Evolutionary conservation across 2,888 invertebrate genomes (phyloP).

Genomic region (Microctonus brassicae): DNA sequence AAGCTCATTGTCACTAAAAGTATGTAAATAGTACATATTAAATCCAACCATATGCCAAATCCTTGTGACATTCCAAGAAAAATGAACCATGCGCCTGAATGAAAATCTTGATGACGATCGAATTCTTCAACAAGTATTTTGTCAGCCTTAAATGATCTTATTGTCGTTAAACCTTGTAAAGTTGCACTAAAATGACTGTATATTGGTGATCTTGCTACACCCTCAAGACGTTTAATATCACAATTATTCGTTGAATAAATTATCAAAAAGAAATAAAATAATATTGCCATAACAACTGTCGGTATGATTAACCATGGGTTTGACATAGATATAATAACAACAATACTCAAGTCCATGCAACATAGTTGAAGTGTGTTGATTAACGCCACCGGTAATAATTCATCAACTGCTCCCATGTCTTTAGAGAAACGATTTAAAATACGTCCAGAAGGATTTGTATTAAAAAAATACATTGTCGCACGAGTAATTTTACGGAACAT

Average conservation of each 20-base stretch:
- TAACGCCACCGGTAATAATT: conserved; percentile 74
- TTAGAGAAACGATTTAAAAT: conserved; percentile 92
- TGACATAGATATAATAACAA: conserved; percentile 82
- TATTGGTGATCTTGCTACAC: conserved; percentile 92
- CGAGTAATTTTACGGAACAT: conserved; percentile 89
- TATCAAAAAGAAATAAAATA: conserved; percentile 82
- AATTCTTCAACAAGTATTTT: conserved; percentile 83
- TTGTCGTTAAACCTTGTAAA: conserved; percentile 90
- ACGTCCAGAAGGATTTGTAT: conserved; percentile 85
- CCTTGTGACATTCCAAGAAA: conserved; percentile 92
- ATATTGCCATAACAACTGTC: conserved; percentile 77
- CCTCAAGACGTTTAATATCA: conserved; percentile 85
- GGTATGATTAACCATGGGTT: conserved; percentile 83
- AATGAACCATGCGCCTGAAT: conserved; percentile 93
- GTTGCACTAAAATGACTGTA: conserved; percentile 93
- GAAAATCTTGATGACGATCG: conserved; percentile 85
- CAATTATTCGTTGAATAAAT: conserved; percentile 86
- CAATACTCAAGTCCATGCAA: conserved; percentile 87
- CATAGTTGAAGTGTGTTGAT: conserved; percentile 80
- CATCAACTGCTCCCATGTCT: conserved; percentile 84
- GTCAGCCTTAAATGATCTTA: conserved; percentile 89
- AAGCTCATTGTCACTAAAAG: conserved; percentile 88
- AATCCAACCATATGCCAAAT: conserved; percentile 93
- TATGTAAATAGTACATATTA: conserved; percentile 89
- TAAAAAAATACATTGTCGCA: conserved; percentile 89